Conservation (phyloP, 2,797 vertebrate genomes). For the Pelodytes ibericus region DNA sequence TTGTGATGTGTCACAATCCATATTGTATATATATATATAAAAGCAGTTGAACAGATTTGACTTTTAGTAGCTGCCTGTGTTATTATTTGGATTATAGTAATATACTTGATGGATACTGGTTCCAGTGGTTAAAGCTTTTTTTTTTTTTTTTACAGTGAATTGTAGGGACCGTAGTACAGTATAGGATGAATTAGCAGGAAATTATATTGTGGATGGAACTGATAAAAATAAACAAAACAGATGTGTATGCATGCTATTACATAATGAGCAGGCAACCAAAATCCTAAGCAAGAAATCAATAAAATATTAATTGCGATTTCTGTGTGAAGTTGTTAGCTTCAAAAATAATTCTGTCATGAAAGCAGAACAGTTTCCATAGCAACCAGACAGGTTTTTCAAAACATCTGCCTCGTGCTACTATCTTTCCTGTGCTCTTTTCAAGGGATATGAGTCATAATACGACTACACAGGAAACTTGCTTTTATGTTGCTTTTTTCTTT, state of each 20-base stretch:
- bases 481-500: constrained; percentile 4
- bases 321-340: constrained; percentile 27
- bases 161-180: neutral
- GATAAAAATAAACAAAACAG: neutral
- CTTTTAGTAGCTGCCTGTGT: no score
- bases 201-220: neutral
- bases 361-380: constrained; percentile 8
- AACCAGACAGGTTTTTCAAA: constrained; percentile 44
- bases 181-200: neutral
- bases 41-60: no score
- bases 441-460: constrained; percentile 43
- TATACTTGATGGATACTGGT: no score
- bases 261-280: constrained; percentile 17
- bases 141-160: no score
- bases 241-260: constrained; percentile 9
- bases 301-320: constrained; percentile 24
- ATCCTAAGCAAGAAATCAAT: constrained; percentile 10
- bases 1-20: no score
- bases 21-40: no score
- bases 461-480: constrained; percentile 27
- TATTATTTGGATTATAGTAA: no score
- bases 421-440: constrained; percentile 49
- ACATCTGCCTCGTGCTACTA: constrained; percentile 31
- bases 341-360: constrained; percentile 28
- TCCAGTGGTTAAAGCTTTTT: no score